Conservation (phyloP, 1,140 invertebrate species). For the Delia radicum region DNA sequence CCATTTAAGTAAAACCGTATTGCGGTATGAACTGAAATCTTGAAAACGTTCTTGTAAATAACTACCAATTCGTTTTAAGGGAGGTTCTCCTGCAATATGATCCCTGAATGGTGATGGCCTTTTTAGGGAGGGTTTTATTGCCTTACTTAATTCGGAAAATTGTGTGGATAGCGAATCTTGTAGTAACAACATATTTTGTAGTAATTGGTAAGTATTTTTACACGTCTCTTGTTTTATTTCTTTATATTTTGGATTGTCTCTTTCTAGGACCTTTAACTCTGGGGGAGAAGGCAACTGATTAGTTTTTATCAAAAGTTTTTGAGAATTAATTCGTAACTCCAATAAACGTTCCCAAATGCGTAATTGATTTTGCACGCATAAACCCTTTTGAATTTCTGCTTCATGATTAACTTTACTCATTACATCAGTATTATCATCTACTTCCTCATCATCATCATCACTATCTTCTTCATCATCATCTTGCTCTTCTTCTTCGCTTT, state of each 20-base stretch:
- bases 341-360: slow-evolving; percentile 79
- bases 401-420: slow-evolving; percentile 52
- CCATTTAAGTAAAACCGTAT: slow-evolving; percentile 85
- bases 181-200: slow-evolving; percentile 57
- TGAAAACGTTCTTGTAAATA: slow-evolving; percentile 65
- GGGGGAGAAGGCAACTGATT: slow-evolving; percentile 77
- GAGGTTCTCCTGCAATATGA: slow-evolving; percentile 54
- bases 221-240: slow-evolving; percentile 59
- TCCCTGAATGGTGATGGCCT: slow-evolving; percentile 38
- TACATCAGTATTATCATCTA: slow-evolving; percentile 46
- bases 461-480: slow-evolving; percentile 31
- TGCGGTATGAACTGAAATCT: slow-evolving; percentile 70
- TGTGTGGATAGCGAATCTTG: slow-evolving; percentile 28
- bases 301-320: slow-evolving; percentile 71
- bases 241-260: slow-evolving; percentile 39
- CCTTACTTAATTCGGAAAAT: slow-evolving; percentile 50
- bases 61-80: slow-evolving; percentile 64
- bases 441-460: slow-evolving; percentile 47
- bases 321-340: slow-evolving; percentile 81
- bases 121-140: slow-evolving; percentile 49
- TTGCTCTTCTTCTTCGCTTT: too few relatives aligned
- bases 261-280: slow-evolving; percentile 57
- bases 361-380: slow-evolving; percentile 74
- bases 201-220: slow-evolving; percentile 59
- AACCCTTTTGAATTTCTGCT: slow-evolving; percentile 70